A percentile compares a stretch with the other conserved stretches of the same genome.
Conservation (phyloP, 2,888 invertebrate species). For the Piscicola geometra region DNA sequence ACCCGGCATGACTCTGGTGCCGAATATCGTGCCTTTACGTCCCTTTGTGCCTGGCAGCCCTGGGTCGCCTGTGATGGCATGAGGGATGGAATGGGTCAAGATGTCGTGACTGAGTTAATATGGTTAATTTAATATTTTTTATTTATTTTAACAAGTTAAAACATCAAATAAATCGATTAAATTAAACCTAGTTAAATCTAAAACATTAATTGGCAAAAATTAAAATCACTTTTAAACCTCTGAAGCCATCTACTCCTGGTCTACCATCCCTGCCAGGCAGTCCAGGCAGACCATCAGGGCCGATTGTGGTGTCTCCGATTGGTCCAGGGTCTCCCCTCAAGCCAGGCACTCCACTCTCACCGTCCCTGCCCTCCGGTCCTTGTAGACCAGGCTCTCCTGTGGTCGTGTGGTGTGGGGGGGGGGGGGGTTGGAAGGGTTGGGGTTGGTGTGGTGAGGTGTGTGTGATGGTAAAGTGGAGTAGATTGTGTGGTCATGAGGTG, state of each 20-base stretch:
- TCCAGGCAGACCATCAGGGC: conserved; percentile 33
- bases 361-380: conserved; percentile 31
- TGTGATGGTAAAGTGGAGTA: too few species aligned
- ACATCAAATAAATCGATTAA: too few species aligned
- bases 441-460: too few species aligned
- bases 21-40: conserved; percentile 8
- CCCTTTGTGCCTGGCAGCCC: conserved; percentile 12
- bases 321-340: conserved; percentile 35
- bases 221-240: conserved; percentile 39
- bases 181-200: neutral
- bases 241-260: conserved; percentile 33
- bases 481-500: too few species aligned
- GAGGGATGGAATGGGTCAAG: too few species aligned
- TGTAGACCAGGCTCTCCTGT: conserved; percentile 21
- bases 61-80: neutral
- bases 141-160: too few species aligned
- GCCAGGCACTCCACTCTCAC: conserved; percentile 33
- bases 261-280: conserved; percentile 33
- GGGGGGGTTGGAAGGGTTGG: too few species aligned
- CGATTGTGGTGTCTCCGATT: conserved; percentile 12
- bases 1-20: conserved; percentile 38
- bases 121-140: too few species aligned
- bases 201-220: conserved; percentile 46
- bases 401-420: neutral
- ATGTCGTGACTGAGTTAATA: too few species aligned